Evolutionary conservation across 2,113 vertebrate species (phyloP), one percentile per base, ranked within the genome.

Genomic region (mouse (Mus musculus)): DNA sequence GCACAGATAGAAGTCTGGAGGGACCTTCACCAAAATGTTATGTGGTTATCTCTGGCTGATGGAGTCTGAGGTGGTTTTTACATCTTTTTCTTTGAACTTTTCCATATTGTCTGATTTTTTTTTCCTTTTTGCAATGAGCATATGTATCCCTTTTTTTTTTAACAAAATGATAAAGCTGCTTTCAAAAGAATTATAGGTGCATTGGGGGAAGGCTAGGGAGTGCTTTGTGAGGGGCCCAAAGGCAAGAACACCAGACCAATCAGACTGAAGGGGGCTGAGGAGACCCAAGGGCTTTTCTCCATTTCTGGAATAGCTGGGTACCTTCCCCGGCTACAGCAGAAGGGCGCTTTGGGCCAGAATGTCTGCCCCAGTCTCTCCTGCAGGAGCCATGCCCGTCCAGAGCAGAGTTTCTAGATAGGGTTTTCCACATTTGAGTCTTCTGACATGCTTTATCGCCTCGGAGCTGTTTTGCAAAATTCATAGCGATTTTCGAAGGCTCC

Each of bases 381-480:
- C 63, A 17, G 89, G 63, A 71, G 8, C 80, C 52, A 13, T 19
- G 85, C 49, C 71, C 78, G 95, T 96, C 97, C 97, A 95, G 98
- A 97, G 97, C 69, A 93, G 93, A 95, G 95, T 97, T 97, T 98
- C 97, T 98, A 98, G 98, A 98, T 97, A 98, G 97, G 96, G 97
- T 97, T 97, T 98, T 98, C 98, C 88, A 93, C 97, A 97, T 98
- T 97, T 98, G 97, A 98, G 98, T 98, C 98, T 97, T 98, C 98
- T 98, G 98, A 98, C 93, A 84, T 98, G 98, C 92, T 98, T 98
- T 98, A 97, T 96, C 96, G 96, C 98, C 98, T 98, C 97, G 81
- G 97, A 98, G 98, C 98, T 97, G 98, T 98, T 98, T 98, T 97
- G 97, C 97, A 98, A 98, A 98, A 99, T 98, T 98, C 98, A 98